Conservation (phyloP, 2,888 invertebrate species). For the Eretmocerus hayati region DNA sequence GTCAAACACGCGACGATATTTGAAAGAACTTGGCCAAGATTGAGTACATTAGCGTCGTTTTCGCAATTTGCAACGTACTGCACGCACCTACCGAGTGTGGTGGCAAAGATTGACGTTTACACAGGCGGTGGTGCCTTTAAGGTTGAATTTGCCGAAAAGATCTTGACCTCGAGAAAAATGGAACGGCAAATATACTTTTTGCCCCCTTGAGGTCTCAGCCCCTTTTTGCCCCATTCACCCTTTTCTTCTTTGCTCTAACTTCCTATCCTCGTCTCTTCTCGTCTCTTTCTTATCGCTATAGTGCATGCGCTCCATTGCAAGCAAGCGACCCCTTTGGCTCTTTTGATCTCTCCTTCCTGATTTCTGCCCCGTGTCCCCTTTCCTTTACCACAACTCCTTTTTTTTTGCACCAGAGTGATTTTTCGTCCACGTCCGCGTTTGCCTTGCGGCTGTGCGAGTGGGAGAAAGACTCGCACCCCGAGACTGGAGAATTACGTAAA, state of each 20-base stretch:
- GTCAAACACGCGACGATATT: no score
- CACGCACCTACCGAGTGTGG: no score
- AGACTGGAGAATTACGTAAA: constrained; percentile 11
- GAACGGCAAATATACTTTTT: constrained; percentile 44
- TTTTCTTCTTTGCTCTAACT: background rate
- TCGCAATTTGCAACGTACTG: no score
- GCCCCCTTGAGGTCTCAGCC: constrained; percentile 12
- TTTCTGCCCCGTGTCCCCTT: background rate
- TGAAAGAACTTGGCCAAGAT: no score
- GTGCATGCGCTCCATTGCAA: background rate
- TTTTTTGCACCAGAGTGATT: background rate
- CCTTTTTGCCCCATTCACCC: background rate
- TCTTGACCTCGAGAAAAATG: constrained; percentile 40
- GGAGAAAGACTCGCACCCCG: background rate
- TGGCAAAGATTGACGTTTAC: constrained; percentile 46
- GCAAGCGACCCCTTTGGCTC: background rate
- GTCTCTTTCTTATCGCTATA: no score
- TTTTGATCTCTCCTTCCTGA: background rate
- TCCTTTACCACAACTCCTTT: background rate
- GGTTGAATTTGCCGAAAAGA: constrained; percentile 45
- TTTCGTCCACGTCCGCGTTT: background rate
- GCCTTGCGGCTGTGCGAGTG: background rate
- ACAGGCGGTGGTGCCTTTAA: constrained; percentile 44
- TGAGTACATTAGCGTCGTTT: no score
- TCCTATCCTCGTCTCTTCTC: background rate